A percentile compares a stretch with the other conserved stretches of the same genome.
phyloP scores from a whole-genome alignment of 2,113 vertebrate genomes.

The Ciconia boyciana region DNA sequence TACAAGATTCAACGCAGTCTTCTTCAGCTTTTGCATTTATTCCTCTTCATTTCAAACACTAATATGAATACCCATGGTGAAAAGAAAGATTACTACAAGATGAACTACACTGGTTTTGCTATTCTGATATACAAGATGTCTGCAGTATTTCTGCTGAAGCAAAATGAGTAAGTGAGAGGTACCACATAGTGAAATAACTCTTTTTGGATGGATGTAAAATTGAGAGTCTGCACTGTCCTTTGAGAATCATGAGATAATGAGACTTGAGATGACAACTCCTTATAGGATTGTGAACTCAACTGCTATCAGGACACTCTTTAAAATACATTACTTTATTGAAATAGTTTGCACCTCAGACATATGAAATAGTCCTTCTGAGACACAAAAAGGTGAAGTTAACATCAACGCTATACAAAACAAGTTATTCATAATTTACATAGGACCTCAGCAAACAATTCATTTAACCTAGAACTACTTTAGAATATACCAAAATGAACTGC shows the following conservation, averaged over 20 bases:
- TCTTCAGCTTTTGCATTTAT: neutral
- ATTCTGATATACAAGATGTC: accelerated
- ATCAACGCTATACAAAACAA: neutral
- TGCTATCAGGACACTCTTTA: neutral
- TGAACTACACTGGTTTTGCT: neutral
- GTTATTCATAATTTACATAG: neutral
- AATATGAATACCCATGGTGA: neutral
- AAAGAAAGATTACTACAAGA: neutral
- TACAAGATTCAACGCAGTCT: neutral
- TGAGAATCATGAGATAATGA: neutral
- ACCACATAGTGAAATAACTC: accelerated
- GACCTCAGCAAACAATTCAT: neutral
- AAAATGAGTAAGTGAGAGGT: neutral
- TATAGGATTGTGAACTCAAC: neutral
- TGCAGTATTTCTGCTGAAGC: neutral
- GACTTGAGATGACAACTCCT: neutral
- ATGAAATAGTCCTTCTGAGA: neutral
- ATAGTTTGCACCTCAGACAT: neutral
- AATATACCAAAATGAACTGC: neutral
- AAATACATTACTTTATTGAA: neutral
- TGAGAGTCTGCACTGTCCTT: neutral
- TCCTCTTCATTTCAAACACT: neutral
- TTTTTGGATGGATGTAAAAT: neutral
- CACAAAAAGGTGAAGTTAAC: neutral
- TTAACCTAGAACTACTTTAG: neutral